Evolutionary conservation across 1,140 invertebrate genomes (phyloP).

Genomic region (Aleiodes sp.): DNA sequence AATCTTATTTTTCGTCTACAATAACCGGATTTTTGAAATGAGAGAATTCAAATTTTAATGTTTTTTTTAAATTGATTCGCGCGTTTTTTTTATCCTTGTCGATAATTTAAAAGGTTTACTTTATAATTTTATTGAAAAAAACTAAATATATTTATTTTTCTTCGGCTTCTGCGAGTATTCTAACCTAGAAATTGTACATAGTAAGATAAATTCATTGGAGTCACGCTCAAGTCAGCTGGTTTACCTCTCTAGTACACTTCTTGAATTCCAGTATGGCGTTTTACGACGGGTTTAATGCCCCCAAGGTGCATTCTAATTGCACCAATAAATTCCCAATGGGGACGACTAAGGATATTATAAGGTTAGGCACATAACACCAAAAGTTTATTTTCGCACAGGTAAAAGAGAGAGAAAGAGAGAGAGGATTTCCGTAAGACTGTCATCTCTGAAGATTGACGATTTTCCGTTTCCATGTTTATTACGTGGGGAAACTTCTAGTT

Average conservation of each 20-base stretch:
- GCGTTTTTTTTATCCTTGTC: too few species aligned
- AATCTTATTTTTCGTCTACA: too few species aligned
- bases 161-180: background rate
- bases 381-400: slow-evolving; percentile 9
- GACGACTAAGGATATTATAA: slow-evolving; percentile 40
- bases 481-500: too few species aligned
- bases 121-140: too few species aligned
- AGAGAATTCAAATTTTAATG: too few species aligned
- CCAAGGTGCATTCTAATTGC: slow-evolving; percentile 65
- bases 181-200: slow-evolving; percentile 2
- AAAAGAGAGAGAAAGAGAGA: slow-evolving; percentile 2
- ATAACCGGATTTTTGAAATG: too few species aligned
- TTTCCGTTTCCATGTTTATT: too few species aligned
- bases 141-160: background rate
- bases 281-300: slow-evolving; percentile 65
- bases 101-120: too few species aligned
- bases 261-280: slow-evolving; percentile 52
- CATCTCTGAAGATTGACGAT: too few species aligned
- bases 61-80: too few species aligned
- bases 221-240: slow-evolving; percentile 57
- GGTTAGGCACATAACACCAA: slow-evolving; percentile 13
- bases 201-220: slow-evolving; percentile 41
- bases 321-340: slow-evolving; percentile 61
- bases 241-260: slow-evolving; percentile 40
- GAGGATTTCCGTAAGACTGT: background rate